Conservation (phyloP, 2,888 invertebrate species). For the Mongoloraphidia duomilia region DNA sequence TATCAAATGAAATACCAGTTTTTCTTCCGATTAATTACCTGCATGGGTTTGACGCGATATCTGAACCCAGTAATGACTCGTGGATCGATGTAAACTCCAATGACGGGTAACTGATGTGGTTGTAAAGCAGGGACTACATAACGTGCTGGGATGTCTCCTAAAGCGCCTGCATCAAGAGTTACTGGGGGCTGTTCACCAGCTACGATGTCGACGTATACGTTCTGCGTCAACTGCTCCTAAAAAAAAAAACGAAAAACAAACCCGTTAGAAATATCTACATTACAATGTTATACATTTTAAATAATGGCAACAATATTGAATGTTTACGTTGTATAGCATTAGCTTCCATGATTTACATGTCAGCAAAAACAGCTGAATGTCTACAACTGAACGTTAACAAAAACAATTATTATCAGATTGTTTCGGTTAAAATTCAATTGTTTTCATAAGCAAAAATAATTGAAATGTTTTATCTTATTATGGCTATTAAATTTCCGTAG, state of each 20-base stretch:
- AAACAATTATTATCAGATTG: no score
- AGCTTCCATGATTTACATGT: no score
- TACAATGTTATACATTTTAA: no score
- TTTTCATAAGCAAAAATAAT: no score
- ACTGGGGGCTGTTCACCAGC: conserved; percentile 10
- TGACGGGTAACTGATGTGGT: conserved; percentile 49
- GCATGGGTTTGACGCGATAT: conserved; percentile 54
- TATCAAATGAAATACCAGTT: no score
- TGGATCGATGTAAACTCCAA: conserved; percentile 59
- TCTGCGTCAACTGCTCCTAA: conserved; percentile 2
- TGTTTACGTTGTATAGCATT: no score
- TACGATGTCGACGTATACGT: background rate
- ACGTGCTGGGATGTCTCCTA: conserved; percentile 51
- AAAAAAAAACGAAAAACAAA: background rate
- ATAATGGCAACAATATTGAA: no score
- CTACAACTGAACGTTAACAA: background rate
- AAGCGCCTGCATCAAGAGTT: conserved; percentile 38
- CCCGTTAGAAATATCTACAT: no score
- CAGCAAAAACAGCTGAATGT: no score
- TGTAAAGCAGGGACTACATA: conserved; percentile 45
- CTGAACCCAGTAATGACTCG: conserved; percentile 58
- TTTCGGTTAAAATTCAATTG: background rate
- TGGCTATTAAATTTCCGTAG: no score
- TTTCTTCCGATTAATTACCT: conserved; percentile 26
- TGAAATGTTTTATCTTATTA: no score